Evolutionary conservation across 2,113 vertebrate species (phyloP).

Genomic region (Hassar affinis): DNA sequence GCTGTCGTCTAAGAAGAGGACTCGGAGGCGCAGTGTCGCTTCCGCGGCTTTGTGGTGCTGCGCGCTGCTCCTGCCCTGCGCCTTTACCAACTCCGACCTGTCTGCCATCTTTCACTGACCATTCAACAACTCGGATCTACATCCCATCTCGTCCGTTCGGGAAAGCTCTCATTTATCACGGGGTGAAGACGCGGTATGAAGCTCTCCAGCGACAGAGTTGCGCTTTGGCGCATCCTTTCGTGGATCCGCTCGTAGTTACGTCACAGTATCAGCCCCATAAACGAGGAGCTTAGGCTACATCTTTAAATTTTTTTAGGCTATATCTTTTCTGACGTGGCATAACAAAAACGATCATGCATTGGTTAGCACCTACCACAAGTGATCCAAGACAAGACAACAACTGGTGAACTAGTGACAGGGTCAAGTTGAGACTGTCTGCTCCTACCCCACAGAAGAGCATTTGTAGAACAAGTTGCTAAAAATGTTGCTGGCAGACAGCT

Average conservation of each 20-base stretch:
- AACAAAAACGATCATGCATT: too few species aligned
- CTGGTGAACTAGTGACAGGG: too few species aligned
- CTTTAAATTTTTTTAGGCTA: too few species aligned
- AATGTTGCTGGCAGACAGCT: too few species aligned
- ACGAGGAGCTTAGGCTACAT: too few species aligned
- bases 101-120: constrained; percentile 44
- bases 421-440: too few species aligned
- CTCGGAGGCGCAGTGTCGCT: constrained; percentile 67
- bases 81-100: constrained; percentile 54
- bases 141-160: background rate
- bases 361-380: too few species aligned
- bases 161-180: background rate
- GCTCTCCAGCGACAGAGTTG: background rate
- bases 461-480: too few species aligned
- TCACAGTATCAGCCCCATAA: background rate
- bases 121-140: background rate
- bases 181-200: background rate
- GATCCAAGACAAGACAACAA: too few species aligned
- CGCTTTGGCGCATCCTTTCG: background rate
- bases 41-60: constrained; percentile 59
- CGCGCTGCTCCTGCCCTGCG: constrained; percentile 29
- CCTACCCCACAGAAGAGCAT: too few species aligned
- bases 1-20: constrained; percentile 74
- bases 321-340: background rate
- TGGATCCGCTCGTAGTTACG: background rate